phyloP scores from a whole-genome alignment of 2,888 invertebrate genomes.

The Noctua janthina region DNA sequence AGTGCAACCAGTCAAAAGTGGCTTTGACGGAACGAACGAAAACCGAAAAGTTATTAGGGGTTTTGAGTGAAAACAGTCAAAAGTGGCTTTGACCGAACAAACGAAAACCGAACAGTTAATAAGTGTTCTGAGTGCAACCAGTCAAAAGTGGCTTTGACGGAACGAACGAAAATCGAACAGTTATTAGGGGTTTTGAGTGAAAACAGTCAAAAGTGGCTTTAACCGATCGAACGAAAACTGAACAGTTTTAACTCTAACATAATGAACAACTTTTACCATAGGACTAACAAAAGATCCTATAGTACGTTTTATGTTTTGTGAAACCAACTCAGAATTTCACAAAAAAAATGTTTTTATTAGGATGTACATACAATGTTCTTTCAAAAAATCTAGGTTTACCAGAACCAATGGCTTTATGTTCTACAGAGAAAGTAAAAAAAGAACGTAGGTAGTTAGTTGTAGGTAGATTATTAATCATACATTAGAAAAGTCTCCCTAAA shows the following conservation, averaged over 20 bases:
- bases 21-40: neutral
- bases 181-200: neutral
- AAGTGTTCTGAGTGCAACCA: neutral
- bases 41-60: neutral
- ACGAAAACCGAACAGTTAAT: neutral
- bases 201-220: neutral
- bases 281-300: neutral
- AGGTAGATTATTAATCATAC: constrained; percentile 4
- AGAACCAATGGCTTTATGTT: neutral
- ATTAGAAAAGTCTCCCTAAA: neutral
- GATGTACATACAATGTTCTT: neutral
- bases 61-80: neutral
- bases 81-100: neutral
- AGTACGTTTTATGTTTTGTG: neutral
- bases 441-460: neutral
- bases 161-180: no score
- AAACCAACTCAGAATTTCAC: neutral
- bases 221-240: no score
- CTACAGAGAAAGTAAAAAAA: neutral
- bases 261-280: no score
- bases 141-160: neutral
- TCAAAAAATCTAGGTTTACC: neutral
- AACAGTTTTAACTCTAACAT: neutral
- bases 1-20: neutral
- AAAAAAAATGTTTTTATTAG: neutral